These are phyloP conservation scores for Apaloderma vittatum DNA, from an alignment of 2,113 vertebrate species.

Conservation along the genomic window DNA sequence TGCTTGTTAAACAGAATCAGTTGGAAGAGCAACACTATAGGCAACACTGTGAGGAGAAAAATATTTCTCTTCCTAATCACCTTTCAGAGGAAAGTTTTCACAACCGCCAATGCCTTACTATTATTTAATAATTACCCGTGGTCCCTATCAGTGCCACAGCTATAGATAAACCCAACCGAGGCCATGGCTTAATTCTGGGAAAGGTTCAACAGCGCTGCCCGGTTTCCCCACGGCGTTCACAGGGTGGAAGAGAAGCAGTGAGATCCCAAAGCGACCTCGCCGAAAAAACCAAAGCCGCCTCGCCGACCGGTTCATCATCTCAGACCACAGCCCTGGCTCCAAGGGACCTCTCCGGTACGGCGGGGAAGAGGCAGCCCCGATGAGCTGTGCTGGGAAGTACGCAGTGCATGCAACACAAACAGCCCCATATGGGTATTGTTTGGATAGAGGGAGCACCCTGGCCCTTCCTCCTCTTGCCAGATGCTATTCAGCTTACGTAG, in stretches of 20 bases:
- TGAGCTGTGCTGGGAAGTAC: constrained; percentile 10
- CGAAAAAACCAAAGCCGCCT: not conserved
- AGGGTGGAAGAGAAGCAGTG: fast-evolving
- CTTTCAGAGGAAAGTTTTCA: not conserved
- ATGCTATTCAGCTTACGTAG: constrained; percentile 30
- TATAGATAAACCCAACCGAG: not conserved
- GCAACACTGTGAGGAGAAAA: not conserved
- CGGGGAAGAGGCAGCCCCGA: fast-evolving
- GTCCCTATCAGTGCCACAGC: not conserved
- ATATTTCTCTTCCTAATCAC: not conserved
- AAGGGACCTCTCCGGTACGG: not conserved
- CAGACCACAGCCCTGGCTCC: not conserved
- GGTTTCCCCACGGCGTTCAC: fast-evolving
- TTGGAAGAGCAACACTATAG: not conserved
- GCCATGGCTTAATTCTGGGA: not conserved
- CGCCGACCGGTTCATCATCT: not conserved
- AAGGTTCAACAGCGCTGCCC: not conserved
- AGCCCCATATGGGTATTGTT: constrained; percentile 32
- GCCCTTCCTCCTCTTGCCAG: not conserved
- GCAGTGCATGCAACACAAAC: not conserved
- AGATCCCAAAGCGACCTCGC: not conserved
- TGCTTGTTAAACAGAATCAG: not conserved
- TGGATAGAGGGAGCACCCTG: not conserved
- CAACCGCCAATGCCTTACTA: not conserved
- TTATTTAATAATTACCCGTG: not conserved